These are phyloP conservation scores for Orchesella flavescens DNA, from an alignment of 2,888 invertebrate genomes.

Conservation along the genomic window DNA sequence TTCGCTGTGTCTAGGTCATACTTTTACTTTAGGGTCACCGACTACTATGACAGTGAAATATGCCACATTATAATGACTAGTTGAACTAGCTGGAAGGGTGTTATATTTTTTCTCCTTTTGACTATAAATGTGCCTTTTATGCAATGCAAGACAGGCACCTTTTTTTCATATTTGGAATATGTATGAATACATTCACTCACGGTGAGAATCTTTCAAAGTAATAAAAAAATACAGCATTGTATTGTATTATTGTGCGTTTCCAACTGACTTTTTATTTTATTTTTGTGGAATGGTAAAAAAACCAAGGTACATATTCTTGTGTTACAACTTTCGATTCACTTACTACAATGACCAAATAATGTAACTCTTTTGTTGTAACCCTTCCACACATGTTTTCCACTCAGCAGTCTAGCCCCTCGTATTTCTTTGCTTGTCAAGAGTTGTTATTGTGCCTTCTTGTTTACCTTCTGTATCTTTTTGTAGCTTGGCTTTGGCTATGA, in stretches of 20 bases:
- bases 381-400: conserved; percentile 47
- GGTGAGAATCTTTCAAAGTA: too few species aligned
- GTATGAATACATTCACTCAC: too few species aligned
- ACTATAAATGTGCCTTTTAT: background rate
- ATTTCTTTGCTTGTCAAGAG: conserved; percentile 53
- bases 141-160: too few species aligned
- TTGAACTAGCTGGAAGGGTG: conserved; percentile 13
- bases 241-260: too few species aligned
- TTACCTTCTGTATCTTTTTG: conserved; percentile 10
- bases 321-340: background rate
- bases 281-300: background rate
- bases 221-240: too few species aligned
- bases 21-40: conserved; percentile 22
- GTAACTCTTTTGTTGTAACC: conserved; percentile 39
- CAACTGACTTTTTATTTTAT: too few species aligned
- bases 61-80: conserved; percentile 26
- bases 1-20: conserved; percentile 4
- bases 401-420: conserved; percentile 33
- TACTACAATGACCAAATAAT: conserved; percentile 6
- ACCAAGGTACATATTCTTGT: background rate
- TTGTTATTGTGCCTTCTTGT: conserved; percentile 14
- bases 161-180: too few species aligned
- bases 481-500: background rate
- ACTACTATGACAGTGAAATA: conserved; percentile 41
- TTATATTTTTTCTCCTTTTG: conserved; percentile 11